Evolutionary conservation across 2,113 vertebrate species (phyloP).

Genomic region (Numida meleagris): DNA sequence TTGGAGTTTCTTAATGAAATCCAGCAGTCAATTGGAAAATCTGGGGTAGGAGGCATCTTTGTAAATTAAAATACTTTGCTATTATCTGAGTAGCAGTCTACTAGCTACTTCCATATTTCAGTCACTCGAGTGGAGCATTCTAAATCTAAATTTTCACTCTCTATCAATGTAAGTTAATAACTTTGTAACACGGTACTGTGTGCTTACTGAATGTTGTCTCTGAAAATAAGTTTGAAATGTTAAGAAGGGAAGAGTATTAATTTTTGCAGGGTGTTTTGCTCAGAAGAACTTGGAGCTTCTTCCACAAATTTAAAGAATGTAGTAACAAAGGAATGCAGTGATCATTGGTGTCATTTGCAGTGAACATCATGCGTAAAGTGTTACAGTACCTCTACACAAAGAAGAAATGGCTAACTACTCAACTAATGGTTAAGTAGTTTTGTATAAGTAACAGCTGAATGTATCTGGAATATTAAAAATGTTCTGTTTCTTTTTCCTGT

Average conservation of each 20-base stretch:
- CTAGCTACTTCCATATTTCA: background rate
- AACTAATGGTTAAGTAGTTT: background rate
- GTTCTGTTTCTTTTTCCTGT: background rate
- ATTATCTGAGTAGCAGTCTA: background rate
- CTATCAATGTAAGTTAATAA: background rate
- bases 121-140: background rate
- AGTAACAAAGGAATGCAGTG: background rate
- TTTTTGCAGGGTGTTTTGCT: background rate
- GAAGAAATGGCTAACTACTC: background rate
- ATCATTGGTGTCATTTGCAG: background rate
- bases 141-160: background rate
- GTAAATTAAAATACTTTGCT: background rate
- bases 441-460: background rate
- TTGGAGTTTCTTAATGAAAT: slow-evolving; percentile 93
- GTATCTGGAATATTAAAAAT: background rate
- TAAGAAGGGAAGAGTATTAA: background rate
- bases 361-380: background rate
- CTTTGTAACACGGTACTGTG: background rate
- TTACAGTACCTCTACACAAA: background rate
- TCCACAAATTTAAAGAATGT: background rate
- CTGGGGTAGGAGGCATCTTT: slow-evolving; percentile 79
- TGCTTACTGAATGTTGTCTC: background rate
- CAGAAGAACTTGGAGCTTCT: background rate
- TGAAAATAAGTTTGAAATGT: background rate
- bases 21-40: slow-evolving; percentile 93